Evolutionary conservation across 2,797 vertebrate species (phyloP).

Genomic region (Chaetodon trifasciatus): DNA sequence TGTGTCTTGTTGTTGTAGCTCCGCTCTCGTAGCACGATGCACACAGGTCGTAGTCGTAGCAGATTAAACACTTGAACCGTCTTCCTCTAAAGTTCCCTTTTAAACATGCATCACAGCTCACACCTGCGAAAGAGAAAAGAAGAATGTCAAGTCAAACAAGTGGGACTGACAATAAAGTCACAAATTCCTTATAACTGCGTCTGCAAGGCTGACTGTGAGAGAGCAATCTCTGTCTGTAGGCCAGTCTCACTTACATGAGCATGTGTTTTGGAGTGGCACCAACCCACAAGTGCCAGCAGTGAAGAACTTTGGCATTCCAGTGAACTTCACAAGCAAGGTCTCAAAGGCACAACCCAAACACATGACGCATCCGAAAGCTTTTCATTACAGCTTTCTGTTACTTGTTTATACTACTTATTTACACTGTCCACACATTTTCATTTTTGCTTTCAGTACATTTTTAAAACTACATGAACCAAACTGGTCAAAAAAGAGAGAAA

Average conservation of each 20-base stretch:
- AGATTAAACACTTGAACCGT: slow-evolving; percentile 99
- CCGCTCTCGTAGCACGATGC: slow-evolving; percentile 99
- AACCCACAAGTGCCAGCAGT: slow-evolving; percentile 55
- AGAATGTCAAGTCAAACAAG: slow-evolving; percentile 26
- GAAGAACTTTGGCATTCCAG: slow-evolving; percentile 60
- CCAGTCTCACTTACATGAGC: slow-evolving; percentile 52
- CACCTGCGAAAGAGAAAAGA: slow-evolving; percentile 85
- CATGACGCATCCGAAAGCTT: slow-evolving; percentile 19
- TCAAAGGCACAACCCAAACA: slow-evolving; percentile 27
- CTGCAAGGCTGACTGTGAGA: slow-evolving; percentile 21
- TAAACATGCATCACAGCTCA: slow-evolving; percentile 99
- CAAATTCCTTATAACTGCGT: slow-evolving; percentile 50
- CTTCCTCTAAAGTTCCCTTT: slow-evolving; percentile 99
- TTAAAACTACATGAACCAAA: background rate
- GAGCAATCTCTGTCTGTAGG: slow-evolving; percentile 25
- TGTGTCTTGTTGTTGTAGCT: slow-evolving; percentile 97
- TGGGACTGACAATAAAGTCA: slow-evolving; percentile 30
- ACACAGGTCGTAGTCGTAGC: slow-evolving; percentile 99
- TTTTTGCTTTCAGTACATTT: background rate
- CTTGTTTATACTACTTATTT: slow-evolving; percentile 19
- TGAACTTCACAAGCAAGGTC: slow-evolving; percentile 39
- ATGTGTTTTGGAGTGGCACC: slow-evolving; percentile 72
- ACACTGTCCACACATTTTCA: slow-evolving; percentile 10
- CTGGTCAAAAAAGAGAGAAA: background rate
- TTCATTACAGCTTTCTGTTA: slow-evolving; percentile 18